Conservation (phyloP, 2,113 vertebrate genomes). For the Clupea harengus region DNA sequence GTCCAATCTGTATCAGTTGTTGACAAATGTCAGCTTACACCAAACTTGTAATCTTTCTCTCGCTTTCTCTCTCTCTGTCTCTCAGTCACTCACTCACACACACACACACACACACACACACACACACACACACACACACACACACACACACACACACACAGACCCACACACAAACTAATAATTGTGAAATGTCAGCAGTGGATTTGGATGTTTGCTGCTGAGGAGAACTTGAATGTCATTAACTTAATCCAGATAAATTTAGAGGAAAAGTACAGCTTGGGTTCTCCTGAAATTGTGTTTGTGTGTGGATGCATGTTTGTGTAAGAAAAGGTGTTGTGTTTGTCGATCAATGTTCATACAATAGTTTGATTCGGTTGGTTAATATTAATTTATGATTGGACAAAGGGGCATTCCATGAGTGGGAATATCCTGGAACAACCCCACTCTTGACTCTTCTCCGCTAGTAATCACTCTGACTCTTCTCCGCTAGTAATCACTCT, state of each 20-base stretch:
- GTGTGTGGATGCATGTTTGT: background rate
- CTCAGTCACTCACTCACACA: background rate
- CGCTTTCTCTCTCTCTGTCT: too few relatives aligned
- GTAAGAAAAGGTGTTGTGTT: background rate
- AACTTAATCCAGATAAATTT: background rate
- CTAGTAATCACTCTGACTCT: too few relatives aligned
- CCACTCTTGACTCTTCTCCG: too few relatives aligned
- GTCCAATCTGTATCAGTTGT: background rate
- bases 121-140: background rate
- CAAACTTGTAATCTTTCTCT: too few relatives aligned
- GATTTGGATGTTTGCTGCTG: background rate
- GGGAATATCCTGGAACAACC: too few relatives aligned
- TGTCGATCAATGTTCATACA: too few relatives aligned
- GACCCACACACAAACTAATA: background rate
- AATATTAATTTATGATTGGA: too few relatives aligned
- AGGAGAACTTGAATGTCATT: background rate
- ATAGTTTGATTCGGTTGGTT: too few relatives aligned
- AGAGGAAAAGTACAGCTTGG: background rate
- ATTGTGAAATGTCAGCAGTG: background rate
- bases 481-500: too few relatives aligned
- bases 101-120: background rate
- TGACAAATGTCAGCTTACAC: background rate
- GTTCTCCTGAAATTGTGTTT: background rate
- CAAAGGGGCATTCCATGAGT: too few relatives aligned
- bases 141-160: conserved; percentile 11